Conservation (phyloP, 1,140 invertebrate species). For the Onthophagus taurus region DNA sequence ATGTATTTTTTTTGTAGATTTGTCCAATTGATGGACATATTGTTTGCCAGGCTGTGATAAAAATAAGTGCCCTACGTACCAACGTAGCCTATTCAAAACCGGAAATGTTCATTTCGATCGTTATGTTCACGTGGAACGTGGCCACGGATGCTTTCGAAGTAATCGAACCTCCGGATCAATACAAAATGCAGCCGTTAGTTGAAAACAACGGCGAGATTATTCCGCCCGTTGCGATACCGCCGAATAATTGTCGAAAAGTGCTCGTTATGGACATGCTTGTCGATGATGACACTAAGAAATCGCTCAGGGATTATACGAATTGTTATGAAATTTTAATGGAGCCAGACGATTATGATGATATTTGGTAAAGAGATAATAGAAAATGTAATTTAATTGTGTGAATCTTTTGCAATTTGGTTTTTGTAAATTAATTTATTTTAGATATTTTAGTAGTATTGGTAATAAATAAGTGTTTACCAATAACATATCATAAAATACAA, state of each 20-base stretch:
- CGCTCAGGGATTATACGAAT: conserved; percentile 34
- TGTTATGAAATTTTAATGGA: conserved; percentile 26
- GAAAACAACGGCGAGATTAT: conserved; percentile 15
- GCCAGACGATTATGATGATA: no score
- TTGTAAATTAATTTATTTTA: no score
- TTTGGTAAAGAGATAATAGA: no score
- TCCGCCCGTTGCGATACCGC: conserved; percentile 26
- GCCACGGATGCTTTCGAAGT: conserved; percentile 32
- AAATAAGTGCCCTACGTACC: conserved; percentile 33
- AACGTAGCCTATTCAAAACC: conserved; percentile 23
- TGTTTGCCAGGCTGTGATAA: conserved; percentile 35
- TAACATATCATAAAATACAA: no score
- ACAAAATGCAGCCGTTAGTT: conserved; percentile 23
- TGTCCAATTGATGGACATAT: conserved; percentile 36
- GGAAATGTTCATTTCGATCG: conserved; percentile 28
- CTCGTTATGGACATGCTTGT: conserved; percentile 28
- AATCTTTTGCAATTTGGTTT: no score
- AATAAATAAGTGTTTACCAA: no score
- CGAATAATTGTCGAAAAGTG: conserved; percentile 26
- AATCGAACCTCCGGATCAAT: conserved; percentile 25
- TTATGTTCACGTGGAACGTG: conserved; percentile 35
- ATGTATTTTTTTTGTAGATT: conserved; percentile 25
- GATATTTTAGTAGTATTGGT: no score
- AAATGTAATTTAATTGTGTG: no score
- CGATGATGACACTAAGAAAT: conserved; percentile 24